These are phyloP conservation scores for Peromyscus aztecus DNA, from an alignment of 2,797 vertebrate species.

Conservation along the genomic window DNA sequence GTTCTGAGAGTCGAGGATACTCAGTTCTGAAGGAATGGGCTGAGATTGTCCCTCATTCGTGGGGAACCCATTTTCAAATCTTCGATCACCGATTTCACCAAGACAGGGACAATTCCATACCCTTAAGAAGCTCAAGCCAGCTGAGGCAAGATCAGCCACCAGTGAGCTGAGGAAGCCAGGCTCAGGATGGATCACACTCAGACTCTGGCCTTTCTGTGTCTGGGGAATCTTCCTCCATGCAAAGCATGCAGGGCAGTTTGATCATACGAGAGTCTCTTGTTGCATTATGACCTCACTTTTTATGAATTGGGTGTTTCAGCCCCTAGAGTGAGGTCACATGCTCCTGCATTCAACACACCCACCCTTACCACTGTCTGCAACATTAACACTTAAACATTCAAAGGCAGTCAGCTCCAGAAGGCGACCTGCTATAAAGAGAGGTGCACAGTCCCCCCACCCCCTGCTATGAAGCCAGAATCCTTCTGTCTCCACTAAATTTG, in stretches of 20 bases:
- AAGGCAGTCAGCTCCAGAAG: neutral
- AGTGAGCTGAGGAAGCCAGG: rapidly evolving
- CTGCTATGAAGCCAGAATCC: rapidly evolving
- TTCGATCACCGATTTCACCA: rapidly evolving
- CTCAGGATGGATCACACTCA: neutral
- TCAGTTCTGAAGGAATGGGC: neutral
- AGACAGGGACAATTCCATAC: rapidly evolving
- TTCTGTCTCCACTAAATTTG: rapidly evolving
- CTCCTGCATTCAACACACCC: neutral
- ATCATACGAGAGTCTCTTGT: neutral
- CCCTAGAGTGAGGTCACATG: rapidly evolving
- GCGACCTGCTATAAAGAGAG: rapidly evolving
- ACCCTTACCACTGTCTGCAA: rapidly evolving
- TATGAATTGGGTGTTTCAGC: neutral
- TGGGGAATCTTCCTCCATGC: rapidly evolving
- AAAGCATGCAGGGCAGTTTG: rapidly evolving
- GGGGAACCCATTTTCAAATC: neutral
- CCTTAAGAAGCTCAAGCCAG: neutral
- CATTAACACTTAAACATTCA: neutral
- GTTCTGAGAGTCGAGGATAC: neutral
- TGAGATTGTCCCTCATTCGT: neutral
- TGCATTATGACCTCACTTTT: rapidly evolving
- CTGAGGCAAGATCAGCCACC: neutral
- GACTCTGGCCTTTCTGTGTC: neutral
- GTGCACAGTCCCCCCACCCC: neutral